Percentiles rank a stretch among this genome's conserved stretches.
Conservation (phyloP, 2,113 vertebrate genomes). For the Anthoscopus minutus region DNA sequence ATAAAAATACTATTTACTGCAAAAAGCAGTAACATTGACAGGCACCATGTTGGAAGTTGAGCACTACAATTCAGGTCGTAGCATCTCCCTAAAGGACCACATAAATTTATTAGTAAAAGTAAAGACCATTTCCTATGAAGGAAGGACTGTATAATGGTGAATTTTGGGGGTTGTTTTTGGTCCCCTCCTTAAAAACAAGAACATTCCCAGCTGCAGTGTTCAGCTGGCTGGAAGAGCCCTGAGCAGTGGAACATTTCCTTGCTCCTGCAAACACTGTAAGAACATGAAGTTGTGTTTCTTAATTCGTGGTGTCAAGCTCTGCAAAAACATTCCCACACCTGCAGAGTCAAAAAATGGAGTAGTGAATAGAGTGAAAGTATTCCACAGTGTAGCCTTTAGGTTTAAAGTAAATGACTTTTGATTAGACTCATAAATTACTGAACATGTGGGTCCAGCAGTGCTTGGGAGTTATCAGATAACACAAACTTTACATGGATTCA, state of each 20-base stretch:
- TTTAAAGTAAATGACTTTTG: constrained; percentile 55
- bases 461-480: constrained; percentile 65
- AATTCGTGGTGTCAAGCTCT: background rate
- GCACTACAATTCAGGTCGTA: background rate
- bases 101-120: background rate
- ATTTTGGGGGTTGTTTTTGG: background rate
- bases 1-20: background rate
- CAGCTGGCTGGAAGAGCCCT: background rate
- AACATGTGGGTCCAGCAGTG: constrained; percentile 17
- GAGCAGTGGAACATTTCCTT: background rate
- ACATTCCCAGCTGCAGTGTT: background rate
- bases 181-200: background rate
- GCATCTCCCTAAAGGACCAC: background rate
- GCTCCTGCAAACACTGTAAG: background rate
- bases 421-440: constrained; percentile 52
- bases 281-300: background rate
- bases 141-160: background rate
- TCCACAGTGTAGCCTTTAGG: constrained; percentile 24
- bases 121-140: background rate
- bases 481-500: constrained; percentile 59
- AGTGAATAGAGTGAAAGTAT: background rate
- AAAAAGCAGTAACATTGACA: background rate
- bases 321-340: background rate
- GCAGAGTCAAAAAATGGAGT: background rate
- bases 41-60: background rate